Evolutionary conservation across 1,140 invertebrate genomes (phyloP).

Genomic region (Mizuhopecten yessoensis): DNA sequence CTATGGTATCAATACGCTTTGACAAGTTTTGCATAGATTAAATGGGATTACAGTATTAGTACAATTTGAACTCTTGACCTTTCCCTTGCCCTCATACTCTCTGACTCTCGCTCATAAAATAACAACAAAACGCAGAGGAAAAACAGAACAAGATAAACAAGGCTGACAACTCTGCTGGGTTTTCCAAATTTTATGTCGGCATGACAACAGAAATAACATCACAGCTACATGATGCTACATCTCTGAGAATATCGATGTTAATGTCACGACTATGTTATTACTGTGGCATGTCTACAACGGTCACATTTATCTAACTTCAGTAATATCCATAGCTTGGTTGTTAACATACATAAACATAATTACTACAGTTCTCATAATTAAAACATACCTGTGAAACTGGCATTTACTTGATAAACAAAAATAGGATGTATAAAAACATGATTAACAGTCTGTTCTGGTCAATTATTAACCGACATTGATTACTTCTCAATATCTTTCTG

Average conservation of each 20-base stretch:
- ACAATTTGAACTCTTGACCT: no score
- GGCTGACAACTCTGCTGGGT: slow-evolving; percentile 21
- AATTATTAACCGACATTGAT: no score
- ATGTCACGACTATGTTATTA: neutral
- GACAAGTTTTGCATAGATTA: no score
- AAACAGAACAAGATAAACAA: slow-evolving; percentile 35
- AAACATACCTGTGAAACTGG: neutral
- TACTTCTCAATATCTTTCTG: neutral
- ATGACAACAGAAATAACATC: slow-evolving; percentile 38
- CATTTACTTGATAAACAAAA: neutral
- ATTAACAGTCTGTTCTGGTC: neutral
- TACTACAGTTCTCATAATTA: neutral
- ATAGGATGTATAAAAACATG: neutral
- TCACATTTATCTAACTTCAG: neutral
- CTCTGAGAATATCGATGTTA: neutral
- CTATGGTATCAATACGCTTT: no score
- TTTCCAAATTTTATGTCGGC: neutral
- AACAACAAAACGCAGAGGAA: slow-evolving; percentile 38
- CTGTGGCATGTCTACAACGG: neutral
- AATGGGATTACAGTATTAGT: no score
- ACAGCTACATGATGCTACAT: slow-evolving; percentile 38
- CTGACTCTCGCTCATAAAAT: neutral
- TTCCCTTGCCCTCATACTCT: neutral
- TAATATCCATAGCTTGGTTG: no score
- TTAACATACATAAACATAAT: neutral